Base-by-base conservation (phyloP, 2,113 vertebrate species). In the Chinchilla lanigera region DNA sequence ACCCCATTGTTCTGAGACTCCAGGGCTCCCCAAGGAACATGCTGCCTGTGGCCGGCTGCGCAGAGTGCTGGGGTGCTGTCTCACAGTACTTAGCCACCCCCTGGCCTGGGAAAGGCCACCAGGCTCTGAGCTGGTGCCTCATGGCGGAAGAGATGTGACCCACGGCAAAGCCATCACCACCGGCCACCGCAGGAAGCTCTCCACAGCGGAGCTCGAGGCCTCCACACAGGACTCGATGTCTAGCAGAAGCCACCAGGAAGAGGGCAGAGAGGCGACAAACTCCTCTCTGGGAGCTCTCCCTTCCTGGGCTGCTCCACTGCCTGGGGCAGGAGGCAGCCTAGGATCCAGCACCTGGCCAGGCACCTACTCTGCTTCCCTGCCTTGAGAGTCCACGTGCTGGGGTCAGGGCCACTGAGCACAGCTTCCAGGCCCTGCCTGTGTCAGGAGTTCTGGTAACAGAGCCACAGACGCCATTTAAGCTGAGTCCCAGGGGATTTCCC, bases 71-170 rank as follows among this genome's bases (percentile, higher is more conserved):
- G 8, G 14, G 2, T 17, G 50, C 20, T 44, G 24, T 24, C 33
- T 22, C 52, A 8, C 20, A 22, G 16, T 44, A 50, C 50, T 71
- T 58, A 52, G 54, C 41, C 0, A 4, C 7, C 50, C 60, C 14
- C 22, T 7, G 24, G 47, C 73, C 92, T 90, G 92, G 92, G 24
- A 73, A 85, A 81, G n/a, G 92, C 82, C 92, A 60, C 80, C 92
- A 63, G 73, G 61, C 33, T 41, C 56, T 1, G 7, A 52, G 82
- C 54, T 6, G 13, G 9, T 82, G 95, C 65, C 71, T 73, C 92
- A 75, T 2, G 1, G 11, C 4, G 4, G 67, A 67, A 41, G 77
- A 93, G 90, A 89, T 58, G 77, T 50, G 54, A n/a, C 77, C 63
- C n/a, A 1, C 16, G 38, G 24, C 13, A 16, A 17, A 84, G 78